phyloP scores from a whole-genome alignment of 2,113 vertebrate species.

The Dasypus novemcinctus region DNA sequence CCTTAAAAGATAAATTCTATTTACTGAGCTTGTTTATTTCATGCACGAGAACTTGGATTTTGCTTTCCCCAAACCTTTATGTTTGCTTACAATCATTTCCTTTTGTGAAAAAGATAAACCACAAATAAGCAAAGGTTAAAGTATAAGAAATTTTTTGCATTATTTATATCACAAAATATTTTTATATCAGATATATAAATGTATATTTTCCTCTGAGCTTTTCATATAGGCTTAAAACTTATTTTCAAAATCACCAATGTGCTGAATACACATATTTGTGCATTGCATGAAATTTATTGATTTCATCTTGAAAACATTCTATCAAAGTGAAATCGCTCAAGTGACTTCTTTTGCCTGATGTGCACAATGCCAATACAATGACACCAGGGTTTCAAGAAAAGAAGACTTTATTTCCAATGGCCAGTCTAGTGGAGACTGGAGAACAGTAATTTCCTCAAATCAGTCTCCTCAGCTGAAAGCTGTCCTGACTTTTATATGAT shows the following conservation, averaged over 20 bases:
- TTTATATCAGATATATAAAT: neutral
- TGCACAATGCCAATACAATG: too few species aligned
- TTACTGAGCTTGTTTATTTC: neutral
- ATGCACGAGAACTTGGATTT: neutral
- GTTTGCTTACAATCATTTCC: neutral
- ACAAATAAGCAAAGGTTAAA: neutral
- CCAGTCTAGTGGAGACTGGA: too few species aligned
- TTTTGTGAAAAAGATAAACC: neutral
- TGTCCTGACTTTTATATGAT: too few species aligned
- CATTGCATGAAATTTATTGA: neutral
- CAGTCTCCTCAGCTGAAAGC: too few species aligned
- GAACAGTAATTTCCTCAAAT: too few species aligned
- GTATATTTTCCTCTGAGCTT: neutral
- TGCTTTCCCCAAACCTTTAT: neutral
- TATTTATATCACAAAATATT: neutral
- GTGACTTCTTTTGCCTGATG: too few species aligned
- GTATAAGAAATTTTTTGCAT: neutral
- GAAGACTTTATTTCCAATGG: too few species aligned
- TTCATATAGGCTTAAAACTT: neutral
- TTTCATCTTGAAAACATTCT: neutral
- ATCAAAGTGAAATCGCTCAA: neutral
- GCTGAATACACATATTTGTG: neutral
- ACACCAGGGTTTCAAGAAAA: too few species aligned
- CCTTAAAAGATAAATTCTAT: slow-evolving; percentile 48
- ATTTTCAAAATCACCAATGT: neutral